A percentile compares a stretch with the other conserved stretches of the same genome.
These are phyloP conservation scores for Glyphotaelius pellucidus DNA, from an alignment of 2,888 invertebrate genomes.

Conservation along the genomic window DNA sequence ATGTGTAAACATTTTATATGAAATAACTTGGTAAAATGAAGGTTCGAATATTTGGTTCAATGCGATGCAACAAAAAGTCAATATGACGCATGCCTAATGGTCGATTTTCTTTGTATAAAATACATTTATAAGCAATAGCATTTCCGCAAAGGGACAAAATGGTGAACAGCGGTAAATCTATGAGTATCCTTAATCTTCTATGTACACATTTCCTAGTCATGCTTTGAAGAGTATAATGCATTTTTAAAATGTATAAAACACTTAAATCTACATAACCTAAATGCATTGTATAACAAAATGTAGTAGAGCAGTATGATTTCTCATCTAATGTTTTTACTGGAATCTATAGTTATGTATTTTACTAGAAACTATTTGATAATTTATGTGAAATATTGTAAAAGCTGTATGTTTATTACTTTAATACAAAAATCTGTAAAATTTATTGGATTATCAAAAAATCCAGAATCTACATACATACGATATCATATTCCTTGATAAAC, in stretches of 20 bases:
- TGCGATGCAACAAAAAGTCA: constrained; percentile 39
- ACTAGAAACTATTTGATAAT: constrained; percentile 51
- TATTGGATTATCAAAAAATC: constrained; percentile 21
- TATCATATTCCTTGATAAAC: background rate
- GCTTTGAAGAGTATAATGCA: constrained; percentile 65
- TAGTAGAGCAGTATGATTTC: constrained; percentile 47
- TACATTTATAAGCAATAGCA: constrained; percentile 61
- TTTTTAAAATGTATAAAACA: constrained; percentile 66
- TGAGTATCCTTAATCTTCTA: constrained; percentile 61
- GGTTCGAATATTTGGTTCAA: constrained; percentile 41
- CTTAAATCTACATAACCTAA: constrained; percentile 65
- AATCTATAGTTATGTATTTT: constrained; percentile 50
- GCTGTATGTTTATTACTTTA: constrained; percentile 51
- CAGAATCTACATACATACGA: background rate
- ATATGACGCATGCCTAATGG: constrained; percentile 55
- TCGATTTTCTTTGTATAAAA: constrained; percentile 58
- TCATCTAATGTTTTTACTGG: constrained; percentile 47
- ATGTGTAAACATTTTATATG: constrained; percentile 17
- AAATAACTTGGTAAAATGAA: background rate
- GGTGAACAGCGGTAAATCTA: constrained; percentile 65
- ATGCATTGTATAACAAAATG: constrained; percentile 62
- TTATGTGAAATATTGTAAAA: constrained; percentile 51
- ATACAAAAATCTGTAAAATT: constrained; percentile 31
- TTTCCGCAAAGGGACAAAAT: constrained; percentile 63
- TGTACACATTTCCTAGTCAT: constrained; percentile 66